These are phyloP conservation scores for Arge pagana DNA, from an alignment of 2,888 invertebrate species.

Conservation along the genomic window DNA sequence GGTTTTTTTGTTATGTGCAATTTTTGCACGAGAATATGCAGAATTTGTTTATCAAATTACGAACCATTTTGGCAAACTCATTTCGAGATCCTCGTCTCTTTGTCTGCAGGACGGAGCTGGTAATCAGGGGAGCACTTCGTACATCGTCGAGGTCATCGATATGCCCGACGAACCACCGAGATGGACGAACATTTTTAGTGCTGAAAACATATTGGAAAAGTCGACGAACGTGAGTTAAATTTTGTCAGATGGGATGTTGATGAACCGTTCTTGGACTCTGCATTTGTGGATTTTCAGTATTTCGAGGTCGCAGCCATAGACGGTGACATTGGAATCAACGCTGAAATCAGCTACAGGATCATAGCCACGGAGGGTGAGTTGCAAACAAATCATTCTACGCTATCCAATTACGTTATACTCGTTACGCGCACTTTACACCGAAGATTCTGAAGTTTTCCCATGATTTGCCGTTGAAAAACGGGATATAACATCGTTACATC, in stretches of 20 bases:
- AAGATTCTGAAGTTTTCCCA: no score
- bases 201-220: conserved; percentile 65
- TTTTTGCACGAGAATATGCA: conserved; percentile 1
- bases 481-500: no score
- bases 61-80: background rate
- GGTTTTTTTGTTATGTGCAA: no score
- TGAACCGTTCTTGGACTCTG: background rate
- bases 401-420: no score
- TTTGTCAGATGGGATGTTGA: background rate
- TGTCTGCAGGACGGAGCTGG: conserved; percentile 57
- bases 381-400: no score
- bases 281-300: conserved; percentile 7
- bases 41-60: conserved; percentile 1
- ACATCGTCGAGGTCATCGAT: conserved; percentile 65
- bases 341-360: conserved; percentile 61
- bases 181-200: conserved; percentile 65
- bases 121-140: conserved; percentile 57
- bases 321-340: conserved; percentile 66
- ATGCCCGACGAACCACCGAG: conserved; percentile 64
- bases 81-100: background rate
- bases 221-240: conserved; percentile 40
- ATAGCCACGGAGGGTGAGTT: conserved; percentile 47
- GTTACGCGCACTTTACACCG: no score
- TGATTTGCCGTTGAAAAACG: no score
- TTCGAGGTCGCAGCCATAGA: conserved; percentile 65